phyloP scores from a whole-genome alignment of 2,113 vertebrate genomes.

The Dendrocopos noguchii region DNA sequence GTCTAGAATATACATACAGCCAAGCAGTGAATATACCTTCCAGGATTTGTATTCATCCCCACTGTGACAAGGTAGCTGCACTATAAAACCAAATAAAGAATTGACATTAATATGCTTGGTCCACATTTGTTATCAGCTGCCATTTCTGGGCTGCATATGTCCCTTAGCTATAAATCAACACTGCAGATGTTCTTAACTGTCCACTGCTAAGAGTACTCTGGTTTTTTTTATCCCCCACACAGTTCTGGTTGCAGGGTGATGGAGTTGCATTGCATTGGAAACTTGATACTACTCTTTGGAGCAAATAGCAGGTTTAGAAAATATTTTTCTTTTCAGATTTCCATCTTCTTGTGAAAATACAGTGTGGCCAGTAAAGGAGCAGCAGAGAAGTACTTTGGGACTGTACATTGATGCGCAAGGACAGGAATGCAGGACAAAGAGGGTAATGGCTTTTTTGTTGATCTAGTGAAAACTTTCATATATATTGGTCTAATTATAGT shows the following conservation, averaged over 20 bases:
- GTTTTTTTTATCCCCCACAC: neutral
- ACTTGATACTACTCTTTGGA: neutral
- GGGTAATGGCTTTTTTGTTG: neutral
- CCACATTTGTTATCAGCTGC: neutral
- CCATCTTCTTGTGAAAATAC: neutral
- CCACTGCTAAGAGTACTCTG: too few relatives aligned
- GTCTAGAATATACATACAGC: neutral
- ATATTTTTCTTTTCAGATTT: neutral
- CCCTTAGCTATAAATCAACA: neutral
- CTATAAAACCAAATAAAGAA: neutral
- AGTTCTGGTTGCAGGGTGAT: neutral
- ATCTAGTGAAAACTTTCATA: neutral
- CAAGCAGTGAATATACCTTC: neutral
- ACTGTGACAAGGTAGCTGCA: neutral
- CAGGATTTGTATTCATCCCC: neutral
- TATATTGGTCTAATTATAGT: neutral
- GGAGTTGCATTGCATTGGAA: neutral
- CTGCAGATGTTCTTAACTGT: neutral
- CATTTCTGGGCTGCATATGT: neutral
- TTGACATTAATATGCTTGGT: neutral
- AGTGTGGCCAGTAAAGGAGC: neutral
- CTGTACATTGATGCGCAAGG: neutral
- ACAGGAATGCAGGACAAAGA: neutral
- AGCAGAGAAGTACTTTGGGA: neutral
- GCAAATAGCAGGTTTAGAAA: neutral